phyloP scores from a whole-genome alignment of 2,888 invertebrate species.

The Eurois occulta region DNA sequence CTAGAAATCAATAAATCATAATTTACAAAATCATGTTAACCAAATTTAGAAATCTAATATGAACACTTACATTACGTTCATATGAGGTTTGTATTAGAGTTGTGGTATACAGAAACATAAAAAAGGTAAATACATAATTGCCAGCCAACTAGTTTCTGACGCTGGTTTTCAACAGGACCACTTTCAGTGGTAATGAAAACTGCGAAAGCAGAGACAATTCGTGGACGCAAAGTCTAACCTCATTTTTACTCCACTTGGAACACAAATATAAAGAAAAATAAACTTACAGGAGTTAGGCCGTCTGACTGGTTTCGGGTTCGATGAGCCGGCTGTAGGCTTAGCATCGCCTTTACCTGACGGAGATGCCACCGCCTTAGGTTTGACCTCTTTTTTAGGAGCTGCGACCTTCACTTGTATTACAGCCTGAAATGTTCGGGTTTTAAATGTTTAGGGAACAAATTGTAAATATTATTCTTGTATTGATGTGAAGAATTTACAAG shows the following conservation, averaged over 20 bases:
- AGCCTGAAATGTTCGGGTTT: constrained; percentile 86
- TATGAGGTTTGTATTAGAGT: background rate
- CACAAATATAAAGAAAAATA: background rate
- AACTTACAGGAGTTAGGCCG: constrained; percentile 82
- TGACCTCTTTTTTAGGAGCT: constrained; percentile 91
- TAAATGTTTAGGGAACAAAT: background rate
- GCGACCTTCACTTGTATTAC: constrained; percentile 94
- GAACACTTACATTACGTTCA: too few relatives aligned
- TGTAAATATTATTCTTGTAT: background rate
- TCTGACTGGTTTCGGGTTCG: constrained; percentile 88
- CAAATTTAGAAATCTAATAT: too few relatives aligned
- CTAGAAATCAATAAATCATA: constrained; percentile 26
- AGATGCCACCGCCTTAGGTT: constrained; percentile 89
- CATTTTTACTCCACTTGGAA: background rate
- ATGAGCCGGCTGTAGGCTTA: constrained; percentile 84
- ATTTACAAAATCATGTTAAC: too few relatives aligned
- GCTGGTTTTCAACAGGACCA: background rate
- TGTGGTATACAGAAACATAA: background rate
- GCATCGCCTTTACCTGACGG: constrained; percentile 87
- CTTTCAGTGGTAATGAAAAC: background rate
- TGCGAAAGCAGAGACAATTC: background rate
- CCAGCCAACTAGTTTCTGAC: background rate
- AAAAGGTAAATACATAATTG: background rate
- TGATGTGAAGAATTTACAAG: background rate
- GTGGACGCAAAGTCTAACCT: background rate